Percentiles rank a stretch among this genome's conserved stretches.
Conservation (phyloP, 2,888 invertebrate genomes). For the Harpagoxenus sublaevis region DNA sequence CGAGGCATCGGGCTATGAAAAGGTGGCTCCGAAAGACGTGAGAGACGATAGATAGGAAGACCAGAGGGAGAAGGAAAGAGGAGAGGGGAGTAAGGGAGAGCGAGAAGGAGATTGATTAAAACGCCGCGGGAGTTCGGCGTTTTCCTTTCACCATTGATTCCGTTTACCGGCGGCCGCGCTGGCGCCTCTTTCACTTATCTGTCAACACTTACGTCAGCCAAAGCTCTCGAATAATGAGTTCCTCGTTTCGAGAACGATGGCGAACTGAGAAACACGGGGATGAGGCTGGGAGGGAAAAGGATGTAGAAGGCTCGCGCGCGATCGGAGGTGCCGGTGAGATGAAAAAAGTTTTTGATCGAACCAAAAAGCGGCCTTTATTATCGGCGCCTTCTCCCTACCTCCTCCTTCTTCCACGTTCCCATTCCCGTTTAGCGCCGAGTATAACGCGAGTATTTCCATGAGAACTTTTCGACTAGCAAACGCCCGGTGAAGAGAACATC, state of each 20-base stretch:
- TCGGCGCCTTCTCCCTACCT: constrained; percentile 50
- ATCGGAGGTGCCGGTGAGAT: constrained; percentile 64
- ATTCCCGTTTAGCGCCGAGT: constrained; percentile 5
- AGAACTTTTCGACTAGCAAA: constrained; percentile 59
- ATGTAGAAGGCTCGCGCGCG: constrained; percentile 15
- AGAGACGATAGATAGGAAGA: constrained; percentile 51
- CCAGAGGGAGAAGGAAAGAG: background rate
- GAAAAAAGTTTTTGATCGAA: constrained; percentile 77
- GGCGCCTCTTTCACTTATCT: constrained; percentile 73
- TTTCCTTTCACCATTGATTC: constrained; percentile 77
- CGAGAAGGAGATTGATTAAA: constrained; percentile 78
- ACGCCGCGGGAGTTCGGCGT: constrained; percentile 73
- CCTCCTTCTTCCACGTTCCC: constrained; percentile 1
- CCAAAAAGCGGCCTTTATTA: constrained; percentile 70
- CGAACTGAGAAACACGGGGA: constrained; percentile 30
- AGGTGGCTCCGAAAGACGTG: constrained; percentile 27
- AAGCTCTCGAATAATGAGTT: constrained; percentile 72
- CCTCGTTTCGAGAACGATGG: constrained; percentile 59
- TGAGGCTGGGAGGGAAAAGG: background rate
- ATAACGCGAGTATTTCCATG: constrained; percentile 54
- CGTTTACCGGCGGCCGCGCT: constrained; percentile 65
- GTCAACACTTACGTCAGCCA: constrained; percentile 75
- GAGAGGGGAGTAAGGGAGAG: background rate
- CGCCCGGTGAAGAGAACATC: constrained; percentile 32
- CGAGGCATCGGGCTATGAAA: constrained; percentile 56